A percentile compares a stretch with the other conserved stretches of the same genome.
These are phyloP conservation scores for Aleiodes sp. DNA, from an alignment of 1,140 invertebrate genomes.

Conservation along the genomic window DNA sequence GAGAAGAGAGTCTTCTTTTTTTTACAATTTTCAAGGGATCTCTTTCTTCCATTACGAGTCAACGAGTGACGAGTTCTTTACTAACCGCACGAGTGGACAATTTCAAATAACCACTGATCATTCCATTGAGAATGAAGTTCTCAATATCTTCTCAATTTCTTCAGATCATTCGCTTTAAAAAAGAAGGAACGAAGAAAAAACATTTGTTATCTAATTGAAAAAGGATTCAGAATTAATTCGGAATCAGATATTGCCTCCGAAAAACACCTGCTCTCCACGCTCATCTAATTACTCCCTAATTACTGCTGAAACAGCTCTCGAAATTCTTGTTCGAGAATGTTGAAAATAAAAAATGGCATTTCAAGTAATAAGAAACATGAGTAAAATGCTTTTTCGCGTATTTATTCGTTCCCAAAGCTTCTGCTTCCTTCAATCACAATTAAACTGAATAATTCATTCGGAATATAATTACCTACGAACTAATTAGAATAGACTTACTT, in stretches of 20 bases:
- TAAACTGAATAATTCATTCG: too few species aligned
- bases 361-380: too few species aligned
- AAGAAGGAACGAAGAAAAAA: not conserved
- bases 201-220: not conserved
- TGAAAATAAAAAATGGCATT: not conserved
- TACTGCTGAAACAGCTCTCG: too few species aligned
- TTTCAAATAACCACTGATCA: not conserved
- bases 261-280: not conserved
- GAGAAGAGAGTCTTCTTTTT: not conserved
- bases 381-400: too few species aligned
- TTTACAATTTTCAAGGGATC: not conserved
- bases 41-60: not conserved
- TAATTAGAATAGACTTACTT: too few species aligned
- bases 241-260: not conserved
- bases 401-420: too few species aligned
- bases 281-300: not conserved
- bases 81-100: not conserved
- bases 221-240: not conserved
- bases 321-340: too few species aligned
- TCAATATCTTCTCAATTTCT: not conserved
- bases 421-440: too few species aligned
- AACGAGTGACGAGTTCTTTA: not conserved
- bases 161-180: not conserved
- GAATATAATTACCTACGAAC: too few species aligned
- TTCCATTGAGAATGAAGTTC: not conserved